Evolutionary conservation across 2,888 invertebrate genomes (phyloP), one percentile per base, ranked within the genome.

Genomic region (Lissonota sp.): DNA sequence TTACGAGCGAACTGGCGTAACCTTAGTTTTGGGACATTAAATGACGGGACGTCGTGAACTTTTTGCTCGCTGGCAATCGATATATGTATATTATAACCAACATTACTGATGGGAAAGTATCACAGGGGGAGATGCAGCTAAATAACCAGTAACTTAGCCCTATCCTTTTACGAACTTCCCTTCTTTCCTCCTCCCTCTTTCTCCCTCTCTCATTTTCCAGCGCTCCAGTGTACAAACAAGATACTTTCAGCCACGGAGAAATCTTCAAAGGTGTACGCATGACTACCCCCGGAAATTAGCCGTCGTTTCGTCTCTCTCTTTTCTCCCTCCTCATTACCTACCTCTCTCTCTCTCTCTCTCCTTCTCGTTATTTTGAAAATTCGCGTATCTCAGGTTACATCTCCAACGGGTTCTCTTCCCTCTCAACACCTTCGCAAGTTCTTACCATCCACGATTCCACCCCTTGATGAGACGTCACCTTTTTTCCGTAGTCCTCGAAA

Each of bases 241-340:
- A 74, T 57, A 79, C 70, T 71, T 73, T 71, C 82, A 73, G 79
- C 74, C 78, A 51, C 81, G 74, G 77, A 76, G 75, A 79, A 82
- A 79, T 76, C 79, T 79, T 14, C 81, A 64, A 74, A 76, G 58
- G 73, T 62, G 49, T 77, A 85, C 84, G 86, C 85, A 87, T 84
- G 85, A 85, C 84, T 86, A 85, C 82, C 83, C 77, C 82, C 80
- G 79, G 80, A 86, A 86, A 87, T 86, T 87, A 85, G 83, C 74
- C 77, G 78, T 80, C 83, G 72, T 84, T 85, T 84, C 77, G 80
- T 66, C 39, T 26, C 26, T 26, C 26, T 26, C 26, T 26, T 79
- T 44, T 44, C 44, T 63, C 58, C 44, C 53, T 16, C 37, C 51
- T 58, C 58, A 60, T 70, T 74, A 66, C 60, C 39, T 51, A 37